Evolutionary conservation across 2,113 vertebrate species (phyloP), one percentile per base, ranked within the genome.

Genomic region (Picathartes gymnocephalus): DNA sequence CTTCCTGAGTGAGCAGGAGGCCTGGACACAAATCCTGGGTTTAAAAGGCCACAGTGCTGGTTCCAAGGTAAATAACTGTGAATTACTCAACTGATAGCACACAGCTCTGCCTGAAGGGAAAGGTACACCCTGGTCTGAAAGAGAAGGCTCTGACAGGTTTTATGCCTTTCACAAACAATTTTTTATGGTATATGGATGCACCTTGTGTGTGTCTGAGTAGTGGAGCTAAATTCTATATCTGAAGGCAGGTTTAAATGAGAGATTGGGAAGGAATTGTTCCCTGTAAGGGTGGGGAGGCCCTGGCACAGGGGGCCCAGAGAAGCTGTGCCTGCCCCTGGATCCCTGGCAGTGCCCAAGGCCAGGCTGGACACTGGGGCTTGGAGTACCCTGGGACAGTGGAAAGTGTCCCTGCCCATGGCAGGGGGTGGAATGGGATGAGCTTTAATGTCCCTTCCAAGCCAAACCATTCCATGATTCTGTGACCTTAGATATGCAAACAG

Each of bases 331-430:
- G 51, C 7, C 16, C 35, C 61, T 66, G 71, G 13, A 50, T 76
- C 35, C 13, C 51, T 76, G 60, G 35, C 0, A 50, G 13, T 50
- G 35, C 0, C 31, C 82, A 76, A 35, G 31, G 8, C 24, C 24
- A 16, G n/a, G 12, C 0, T 74, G 70, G 35, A 85, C 0, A 0
- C n/a, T n/a, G n/a, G 30, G 24, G 60, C 24, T 85, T 57, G 82
- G 60, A 66, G 25, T 15, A 47, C 0, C 20, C 35, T 76, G 61
- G 39, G 56, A 35, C 0, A 16, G 66, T 51, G 37, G 40, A 1
- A 66, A 10, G 7, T 50, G 42, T 27, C 21, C 13, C 33, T 51
- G 66, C 20, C 39, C 24, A 25, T 17, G 33, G 54, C 18, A 53
- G 33, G 33, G n/a, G 5, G 11, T 31, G 11, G 40, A 15, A 79